Percentiles rank a stretch among this genome's conserved stretches.
Evolutionary conservation across 1,140 invertebrate genomes (phyloP).

Genomic region (Whitmania pigra): DNA sequence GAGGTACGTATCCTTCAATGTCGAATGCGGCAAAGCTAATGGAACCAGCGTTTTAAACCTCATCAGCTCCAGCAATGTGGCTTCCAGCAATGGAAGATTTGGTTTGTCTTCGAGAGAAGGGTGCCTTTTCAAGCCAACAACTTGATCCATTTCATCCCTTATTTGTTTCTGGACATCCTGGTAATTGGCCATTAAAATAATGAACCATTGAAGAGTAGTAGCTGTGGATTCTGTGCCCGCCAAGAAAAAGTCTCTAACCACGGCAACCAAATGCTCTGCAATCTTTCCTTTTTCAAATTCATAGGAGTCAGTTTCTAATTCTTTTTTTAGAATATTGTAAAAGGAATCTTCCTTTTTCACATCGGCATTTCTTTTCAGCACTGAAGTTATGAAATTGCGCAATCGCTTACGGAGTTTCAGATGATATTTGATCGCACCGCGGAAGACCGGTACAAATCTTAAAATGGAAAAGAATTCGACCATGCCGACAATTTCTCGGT

Average conservation of each 20-base stretch:
- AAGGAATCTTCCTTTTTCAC: not conserved
- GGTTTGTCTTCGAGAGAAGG: not conserved
- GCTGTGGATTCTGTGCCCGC: slow-evolving; percentile 81
- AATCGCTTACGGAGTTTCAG: not conserved
- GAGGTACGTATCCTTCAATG: not conserved
- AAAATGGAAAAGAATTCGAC: not conserved
- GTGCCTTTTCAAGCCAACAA: not conserved
- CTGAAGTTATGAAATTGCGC: not conserved
- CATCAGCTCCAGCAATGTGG: not conserved
- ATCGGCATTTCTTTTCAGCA: not conserved
- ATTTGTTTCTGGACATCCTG: not conserved
- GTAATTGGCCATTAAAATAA: not conserved
- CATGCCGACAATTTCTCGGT: not conserved
- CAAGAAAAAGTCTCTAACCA: slow-evolving; percentile 61
- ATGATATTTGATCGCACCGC: not conserved
- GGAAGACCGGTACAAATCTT: not conserved
- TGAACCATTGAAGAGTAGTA: slow-evolving; percentile 50
- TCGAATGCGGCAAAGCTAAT: not conserved
- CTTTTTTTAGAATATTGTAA: not conserved
- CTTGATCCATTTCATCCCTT: not conserved
- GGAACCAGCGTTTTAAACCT: not conserved
- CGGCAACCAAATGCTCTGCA: no score
- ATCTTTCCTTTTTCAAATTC: not conserved
- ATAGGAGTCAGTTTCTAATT: not conserved
- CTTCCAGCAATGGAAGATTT: not conserved